phyloP scores from a whole-genome alignment of 2,797 vertebrate species.

The Lepidocolaptes lacrymiger region DNA sequence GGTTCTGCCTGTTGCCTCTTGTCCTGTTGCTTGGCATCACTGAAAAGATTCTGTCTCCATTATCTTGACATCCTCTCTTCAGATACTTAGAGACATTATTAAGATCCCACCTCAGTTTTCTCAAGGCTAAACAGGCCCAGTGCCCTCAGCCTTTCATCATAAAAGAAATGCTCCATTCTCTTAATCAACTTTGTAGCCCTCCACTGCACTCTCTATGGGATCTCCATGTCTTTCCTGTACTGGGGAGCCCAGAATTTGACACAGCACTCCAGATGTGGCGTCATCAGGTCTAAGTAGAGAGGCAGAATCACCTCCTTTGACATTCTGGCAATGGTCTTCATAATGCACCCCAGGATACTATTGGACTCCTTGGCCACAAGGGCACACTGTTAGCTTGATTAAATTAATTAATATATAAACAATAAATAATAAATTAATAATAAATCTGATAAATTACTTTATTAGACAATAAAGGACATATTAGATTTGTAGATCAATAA shows the following conservation, averaged over 20 bases:
- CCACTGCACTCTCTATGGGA: not conserved
- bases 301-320: accelerated
- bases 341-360: accelerated
- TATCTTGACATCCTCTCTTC: not conserved
- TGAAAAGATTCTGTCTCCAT: not conserved
- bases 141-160: not conserved
- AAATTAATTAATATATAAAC: not conserved
- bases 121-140: not conserved
- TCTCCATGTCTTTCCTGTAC: not conserved
- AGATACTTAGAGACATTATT: not conserved
- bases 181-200: not conserved
- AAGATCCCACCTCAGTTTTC: not conserved
- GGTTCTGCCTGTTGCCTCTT: not conserved
- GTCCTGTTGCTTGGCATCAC: not conserved
- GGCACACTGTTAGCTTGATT: not conserved
- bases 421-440: not conserved
- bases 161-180: not conserved
- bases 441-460: not conserved
- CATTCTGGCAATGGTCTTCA: accelerated
- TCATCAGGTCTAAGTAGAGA: accelerated
- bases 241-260: accelerated
- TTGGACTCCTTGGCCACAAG: not conserved
- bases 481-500: not conserved
- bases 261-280: not conserved
- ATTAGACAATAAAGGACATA: not conserved